Percentiles rank a stretch among this genome's conserved stretches.
These are phyloP conservation scores for Poeciliopsis prolifica DNA, from an alignment of 2,113 vertebrate species.

Conservation along the genomic window DNA sequence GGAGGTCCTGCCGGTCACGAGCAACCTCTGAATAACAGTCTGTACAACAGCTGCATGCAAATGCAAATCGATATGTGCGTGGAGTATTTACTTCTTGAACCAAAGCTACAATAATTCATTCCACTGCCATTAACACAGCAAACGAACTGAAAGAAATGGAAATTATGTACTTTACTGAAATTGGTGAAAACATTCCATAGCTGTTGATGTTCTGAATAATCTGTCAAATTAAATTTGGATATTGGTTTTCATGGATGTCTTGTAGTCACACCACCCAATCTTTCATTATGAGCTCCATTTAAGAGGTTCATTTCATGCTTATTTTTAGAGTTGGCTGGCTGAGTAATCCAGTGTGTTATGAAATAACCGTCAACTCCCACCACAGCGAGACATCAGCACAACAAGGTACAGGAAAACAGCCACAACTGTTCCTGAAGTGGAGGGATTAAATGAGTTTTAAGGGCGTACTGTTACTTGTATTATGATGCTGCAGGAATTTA, in stretches of 20 bases:
- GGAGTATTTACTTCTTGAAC: background rate
- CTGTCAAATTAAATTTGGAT: constrained; percentile 70
- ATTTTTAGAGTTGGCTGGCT: constrained; percentile 70
- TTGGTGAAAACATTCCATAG: constrained; percentile 34
- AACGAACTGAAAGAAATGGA: constrained; percentile 33
- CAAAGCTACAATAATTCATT: constrained; percentile 5
- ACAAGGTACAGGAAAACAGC: constrained; percentile 61
- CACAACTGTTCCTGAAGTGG: constrained; percentile 40
- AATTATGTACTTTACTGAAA: constrained; percentile 39
- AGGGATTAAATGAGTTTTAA: constrained; percentile 17
- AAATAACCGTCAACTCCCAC: constrained; percentile 70
- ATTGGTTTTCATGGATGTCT: constrained; percentile 67
- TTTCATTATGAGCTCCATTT: constrained; percentile 69
- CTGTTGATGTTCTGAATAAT: constrained; percentile 58
- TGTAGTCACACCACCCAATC: constrained; percentile 60
- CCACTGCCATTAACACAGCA: constrained; percentile 7
- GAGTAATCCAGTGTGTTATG: constrained; percentile 72
- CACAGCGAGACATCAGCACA: constrained; percentile 63
- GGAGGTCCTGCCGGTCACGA: background rate
- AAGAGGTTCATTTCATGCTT: constrained; percentile 74
- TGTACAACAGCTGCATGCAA: constrained; percentile 1
- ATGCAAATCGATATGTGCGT: background rate
- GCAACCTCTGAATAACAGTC: background rate
- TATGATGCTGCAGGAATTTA: constrained; percentile 3
- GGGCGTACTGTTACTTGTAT: constrained; percentile 5